phyloP scores from a whole-genome alignment of 1,140 invertebrate species.

The Diorhabda carinulata region DNA sequence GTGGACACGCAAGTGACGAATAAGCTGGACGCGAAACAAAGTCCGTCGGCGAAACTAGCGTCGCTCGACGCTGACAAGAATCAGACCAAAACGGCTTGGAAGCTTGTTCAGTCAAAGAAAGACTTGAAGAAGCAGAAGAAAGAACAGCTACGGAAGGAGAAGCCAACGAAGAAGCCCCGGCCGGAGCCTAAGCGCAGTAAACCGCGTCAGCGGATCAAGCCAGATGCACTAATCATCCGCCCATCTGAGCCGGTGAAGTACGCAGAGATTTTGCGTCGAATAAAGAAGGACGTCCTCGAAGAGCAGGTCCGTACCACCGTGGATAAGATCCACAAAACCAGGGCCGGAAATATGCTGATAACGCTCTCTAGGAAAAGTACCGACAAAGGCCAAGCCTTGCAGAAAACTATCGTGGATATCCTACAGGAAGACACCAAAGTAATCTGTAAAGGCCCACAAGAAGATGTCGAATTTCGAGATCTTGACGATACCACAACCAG shows the following conservation, averaged over 20 bases:
- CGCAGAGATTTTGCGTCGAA: neutral
- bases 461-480: no score
- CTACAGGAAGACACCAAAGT: no score
- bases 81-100: neutral
- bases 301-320: neutral
- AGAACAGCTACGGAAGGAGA: neutral
- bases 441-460: no score
- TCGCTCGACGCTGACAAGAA: neutral
- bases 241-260: no score
- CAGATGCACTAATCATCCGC: neutral
- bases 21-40: conserved; percentile 1
- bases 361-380: no score
- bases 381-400: no score
- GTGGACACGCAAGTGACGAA: neutral
- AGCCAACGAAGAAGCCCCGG: neutral
- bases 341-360: no score
- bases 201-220: neutral
- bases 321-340: no score
- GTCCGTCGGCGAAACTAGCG: neutral
- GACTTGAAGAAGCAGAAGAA: neutral
- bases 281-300: conserved; percentile 4
- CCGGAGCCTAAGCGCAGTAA: neutral
- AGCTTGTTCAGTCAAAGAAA: neutral
- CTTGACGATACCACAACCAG: no score
- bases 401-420: no score